Percentiles rank a stretch among this genome's conserved stretches.
phyloP scores from a whole-genome alignment of 1,140 invertebrate genomes.

The Tachypleus tridentatus region DNA sequence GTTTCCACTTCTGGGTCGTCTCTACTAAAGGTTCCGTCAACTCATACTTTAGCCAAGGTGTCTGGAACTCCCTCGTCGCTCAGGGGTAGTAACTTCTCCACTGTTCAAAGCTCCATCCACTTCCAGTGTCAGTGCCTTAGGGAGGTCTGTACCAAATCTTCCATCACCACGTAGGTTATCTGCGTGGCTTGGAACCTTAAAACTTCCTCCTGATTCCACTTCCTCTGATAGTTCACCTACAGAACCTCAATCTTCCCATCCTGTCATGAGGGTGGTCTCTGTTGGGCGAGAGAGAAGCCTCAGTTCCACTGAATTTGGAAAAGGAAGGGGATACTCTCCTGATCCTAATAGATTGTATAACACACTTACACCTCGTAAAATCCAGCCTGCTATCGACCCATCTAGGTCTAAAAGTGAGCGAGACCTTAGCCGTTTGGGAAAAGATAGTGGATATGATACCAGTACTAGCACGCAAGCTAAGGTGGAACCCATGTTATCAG shows the following conservation, averaged over 20 bases:
- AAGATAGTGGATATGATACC: conserved; percentile 26
- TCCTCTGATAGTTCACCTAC: conserved; percentile 16
- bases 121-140: background rate
- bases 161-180: background rate
- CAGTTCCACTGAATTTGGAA: too few species aligned
- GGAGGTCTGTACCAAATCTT: background rate
- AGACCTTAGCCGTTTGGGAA: conserved; percentile 51
- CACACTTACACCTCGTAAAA: too few species aligned
- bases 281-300: too few species aligned
- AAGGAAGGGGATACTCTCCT: too few species aligned
- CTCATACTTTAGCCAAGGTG: background rate
- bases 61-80: conserved; percentile 9
- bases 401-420: conserved; percentile 31
- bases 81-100: conserved; percentile 2
- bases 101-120: background rate
- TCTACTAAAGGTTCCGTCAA: conserved; percentile 10
- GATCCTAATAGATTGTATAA: too few species aligned
- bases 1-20: background rate
- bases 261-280: too few species aligned
- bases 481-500: too few species aligned
- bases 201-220: background rate
- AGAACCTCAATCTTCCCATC: background rate
- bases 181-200: background rate
- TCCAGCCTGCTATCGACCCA: background rate
- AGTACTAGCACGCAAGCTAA: too few species aligned